Base-by-base conservation (phyloP, 2,797 vertebrate genomes). In the Mormyrops boulengeri region DNA sequence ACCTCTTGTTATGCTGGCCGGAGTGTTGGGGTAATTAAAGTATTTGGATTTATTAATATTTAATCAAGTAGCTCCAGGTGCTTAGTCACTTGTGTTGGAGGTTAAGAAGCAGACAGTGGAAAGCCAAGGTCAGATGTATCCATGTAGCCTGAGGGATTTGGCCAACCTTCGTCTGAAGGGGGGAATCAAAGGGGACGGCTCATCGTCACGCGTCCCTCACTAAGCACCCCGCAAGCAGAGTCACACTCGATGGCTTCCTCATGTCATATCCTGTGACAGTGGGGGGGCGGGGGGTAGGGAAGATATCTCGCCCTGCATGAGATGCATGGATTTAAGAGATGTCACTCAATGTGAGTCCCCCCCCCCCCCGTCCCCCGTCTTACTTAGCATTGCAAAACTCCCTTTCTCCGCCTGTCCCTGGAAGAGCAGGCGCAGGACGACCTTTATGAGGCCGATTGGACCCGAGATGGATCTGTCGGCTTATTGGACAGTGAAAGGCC, bases 401-500 rank as follows among this genome's bases (percentile, higher is more conserved):
- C 90, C 88, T 91, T 89, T 91, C 91, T 91, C 88, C 92, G 91
- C 93, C 91, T 92, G 85, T 92, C 92, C 92, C 90, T 91, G 57
- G 66, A 89, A 91, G 89, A 50, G 60, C 91, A 44, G 92, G 90
- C 92, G 93, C 87, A 1, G 0, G 85, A 90, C 92, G 92, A 41
- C 91, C 92, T 94, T 94, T 94, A 93, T 95, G 91, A 92, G 93
- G 93, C 93, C 90, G 93, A 92, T 94, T 95, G 94, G 19, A 2
- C 92, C 7, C 0, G 89, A 96, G 95, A 96, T 94, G 95, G 95
- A 95, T 95, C 93, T 93, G 94, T 94, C 93, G 93, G 92, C 90
- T 95, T 94, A 95, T 95, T 95, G 95, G 95, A 95, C 92, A 92
- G 94, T 85, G 93, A 94, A 95, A 95, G 95, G 96, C 94, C 94